Conservation (phyloP, 2,113 vertebrate species). For the Mormoops blainvillei region DNA sequence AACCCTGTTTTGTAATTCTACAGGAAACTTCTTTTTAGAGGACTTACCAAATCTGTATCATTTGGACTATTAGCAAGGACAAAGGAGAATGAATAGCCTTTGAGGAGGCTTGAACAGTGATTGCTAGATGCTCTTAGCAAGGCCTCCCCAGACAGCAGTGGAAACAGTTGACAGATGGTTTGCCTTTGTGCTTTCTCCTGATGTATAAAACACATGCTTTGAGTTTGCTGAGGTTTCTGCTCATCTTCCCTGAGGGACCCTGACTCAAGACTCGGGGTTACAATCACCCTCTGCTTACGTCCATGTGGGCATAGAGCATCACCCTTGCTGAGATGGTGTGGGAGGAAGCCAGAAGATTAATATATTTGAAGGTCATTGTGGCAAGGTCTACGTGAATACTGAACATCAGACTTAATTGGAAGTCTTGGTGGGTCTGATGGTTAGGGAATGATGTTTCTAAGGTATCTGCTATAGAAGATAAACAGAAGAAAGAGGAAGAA, state of each 20-base stretch:
- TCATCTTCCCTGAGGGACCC: slow-evolving; percentile 52
- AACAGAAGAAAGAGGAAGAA: not conserved
- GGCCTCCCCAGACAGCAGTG: not conserved
- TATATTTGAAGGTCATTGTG: slow-evolving; percentile 26
- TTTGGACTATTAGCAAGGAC: not conserved
- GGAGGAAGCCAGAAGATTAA: not conserved
- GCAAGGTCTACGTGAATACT: not conserved
- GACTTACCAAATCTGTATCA: not conserved
- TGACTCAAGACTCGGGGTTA: slow-evolving; percentile 68
- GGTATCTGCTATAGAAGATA: not conserved
- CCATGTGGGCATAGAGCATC: slow-evolving; percentile 5
- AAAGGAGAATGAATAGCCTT: not conserved
- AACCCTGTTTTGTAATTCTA: not conserved
- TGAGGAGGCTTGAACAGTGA: not conserved
- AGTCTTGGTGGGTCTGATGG: not conserved
- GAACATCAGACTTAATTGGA: not conserved
- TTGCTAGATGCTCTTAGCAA: not conserved
- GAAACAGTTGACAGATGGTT: slow-evolving; percentile 26
- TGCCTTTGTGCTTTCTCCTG: not conserved
- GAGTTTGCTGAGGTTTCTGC: slow-evolving; percentile 60
- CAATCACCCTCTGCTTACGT: slow-evolving; percentile 50
- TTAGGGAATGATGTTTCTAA: not conserved
- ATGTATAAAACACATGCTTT: slow-evolving; percentile 57
- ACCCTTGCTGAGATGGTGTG: not conserved
- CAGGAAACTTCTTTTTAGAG: not conserved